Evolutionary conservation across 2,888 invertebrate species (phyloP).

Genomic region (Glaucopsyche alexis): DNA sequence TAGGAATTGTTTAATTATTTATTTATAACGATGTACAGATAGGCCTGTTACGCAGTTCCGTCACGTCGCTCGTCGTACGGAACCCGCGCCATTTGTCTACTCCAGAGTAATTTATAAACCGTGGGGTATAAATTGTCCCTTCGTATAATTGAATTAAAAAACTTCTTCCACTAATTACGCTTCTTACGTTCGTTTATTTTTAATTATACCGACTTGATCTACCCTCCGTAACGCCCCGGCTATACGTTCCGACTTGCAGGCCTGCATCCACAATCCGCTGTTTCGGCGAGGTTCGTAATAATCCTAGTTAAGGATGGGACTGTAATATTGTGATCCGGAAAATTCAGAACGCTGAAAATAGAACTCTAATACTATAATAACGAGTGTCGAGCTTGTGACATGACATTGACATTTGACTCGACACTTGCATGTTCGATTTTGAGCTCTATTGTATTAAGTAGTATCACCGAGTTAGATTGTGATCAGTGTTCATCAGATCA

Average conservation of each 20-base stretch:
- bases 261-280: background rate
- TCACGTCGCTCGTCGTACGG: background rate
- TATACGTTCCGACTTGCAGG: background rate
- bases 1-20: background rate
- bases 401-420: too few species aligned
- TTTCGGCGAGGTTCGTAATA: background rate
- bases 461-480: too few species aligned
- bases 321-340: too few species aligned
- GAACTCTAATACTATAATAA: too few species aligned
- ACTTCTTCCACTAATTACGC: constrained; percentile 22
- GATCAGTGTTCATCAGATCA: too few species aligned
- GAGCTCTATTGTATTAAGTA: too few species aligned
- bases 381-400: too few species aligned
- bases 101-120: background rate
- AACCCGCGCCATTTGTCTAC: background rate
- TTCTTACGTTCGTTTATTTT: constrained; percentile 24
- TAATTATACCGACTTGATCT: constrained; percentile 2
- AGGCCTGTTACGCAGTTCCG: background rate
- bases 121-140: constrained; percentile 17
- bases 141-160: constrained; percentile 25
- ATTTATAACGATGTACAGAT: background rate
- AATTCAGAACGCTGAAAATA: too few species aligned
- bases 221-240: background rate
- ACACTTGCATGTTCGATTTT: too few species aligned
- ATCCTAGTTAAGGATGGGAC: background rate